Base-by-base conservation (phyloP, 2,113 vertebrate species). In the Gavialis gangeticus region DNA sequence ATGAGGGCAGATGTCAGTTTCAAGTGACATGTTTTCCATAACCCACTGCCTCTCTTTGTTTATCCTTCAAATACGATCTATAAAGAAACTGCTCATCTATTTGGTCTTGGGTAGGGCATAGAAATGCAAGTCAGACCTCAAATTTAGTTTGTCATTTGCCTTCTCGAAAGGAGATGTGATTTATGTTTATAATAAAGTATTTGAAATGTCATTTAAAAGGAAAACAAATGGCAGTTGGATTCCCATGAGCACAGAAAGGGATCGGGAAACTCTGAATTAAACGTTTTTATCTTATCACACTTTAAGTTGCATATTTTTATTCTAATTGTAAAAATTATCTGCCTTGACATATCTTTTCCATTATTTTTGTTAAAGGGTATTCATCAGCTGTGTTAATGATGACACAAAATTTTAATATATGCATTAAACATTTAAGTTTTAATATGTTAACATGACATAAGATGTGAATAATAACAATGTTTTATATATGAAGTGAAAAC, bases 391-490 rank as follows among this genome's bases (percentile, higher is more conserved):
- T 91, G 96, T 97, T 98, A 98, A 98, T 98, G 97, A 98, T 98
- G 98, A 98, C 97, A 97, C 97, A 97, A 96, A 97, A 98, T 97
- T 98, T 98, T 98, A 98, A 98, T 98, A 98, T 98, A 97, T 98
- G 97, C 98, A 98, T 98, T 98, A 98, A 98, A 98, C 98, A 98
- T 98, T 98, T 98, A 98, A 98, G 98, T 98, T 98, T 98, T 98
- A 98, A 98, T 98, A 98, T 97, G 98, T 98, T 98, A 98, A 97
- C 96, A 96, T 98, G 98, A 97, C 98, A 98, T 87, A 96, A 95
- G 97, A 97, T 97, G 97, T 98, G 98, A 98, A 98, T 98, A 98
- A 98, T 98, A 98, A 98, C 97, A 98, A 98, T 98, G 98, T 98
- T 98, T 98, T 98, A 98, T 98, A 98, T 98, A 98, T 98, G 98